These are phyloP conservation scores for Apamea sordens DNA, from an alignment of 2,888 invertebrate genomes.

Conservation along the genomic window DNA sequence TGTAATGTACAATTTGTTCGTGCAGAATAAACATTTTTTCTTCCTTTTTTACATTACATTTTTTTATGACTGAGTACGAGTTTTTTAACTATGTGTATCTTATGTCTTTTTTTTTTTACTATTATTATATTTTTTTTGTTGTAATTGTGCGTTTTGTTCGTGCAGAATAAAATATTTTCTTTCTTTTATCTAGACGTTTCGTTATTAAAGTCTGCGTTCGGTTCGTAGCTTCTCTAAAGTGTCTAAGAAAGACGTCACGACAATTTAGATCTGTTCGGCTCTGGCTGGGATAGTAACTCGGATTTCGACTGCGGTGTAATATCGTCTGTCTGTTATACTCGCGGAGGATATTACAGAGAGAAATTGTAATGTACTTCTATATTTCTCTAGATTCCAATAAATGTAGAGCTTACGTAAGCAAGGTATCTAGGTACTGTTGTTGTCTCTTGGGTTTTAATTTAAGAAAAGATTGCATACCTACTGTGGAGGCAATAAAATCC, in stretches of 20 bases:
- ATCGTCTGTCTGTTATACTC: constrained; percentile 37
- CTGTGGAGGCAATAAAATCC: background rate
- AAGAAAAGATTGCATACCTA: background rate
- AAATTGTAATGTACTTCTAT: constrained; percentile 38
- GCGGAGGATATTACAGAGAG: constrained; percentile 33
- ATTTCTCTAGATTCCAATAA: constrained; percentile 37
- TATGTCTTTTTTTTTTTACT: too few species aligned
- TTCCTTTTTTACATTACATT: too few species aligned
- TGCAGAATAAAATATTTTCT: background rate
- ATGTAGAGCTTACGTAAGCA: constrained; percentile 19
- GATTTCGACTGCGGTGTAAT: constrained; percentile 46
- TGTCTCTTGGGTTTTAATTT: background rate
- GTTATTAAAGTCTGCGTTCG: constrained; percentile 47
- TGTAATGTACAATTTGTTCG: background rate
- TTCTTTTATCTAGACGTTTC: constrained; percentile 18
- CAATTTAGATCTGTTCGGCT: constrained; percentile 37
- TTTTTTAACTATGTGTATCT: too few species aligned
- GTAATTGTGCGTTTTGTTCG: background rate
- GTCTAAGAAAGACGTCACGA: constrained; percentile 33
- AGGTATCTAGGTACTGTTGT: background rate
- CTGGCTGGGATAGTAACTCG: constrained; percentile 18
- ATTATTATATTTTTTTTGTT: too few species aligned
- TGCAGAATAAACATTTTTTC: background rate
- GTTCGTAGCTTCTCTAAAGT: constrained; percentile 18
- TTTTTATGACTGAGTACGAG: too few species aligned